A percentile compares a stretch with the other conserved stretches of the same genome.
Evolutionary conservation across 2,797 vertebrate species (phyloP).

Genomic region (Carapus acus): DNA sequence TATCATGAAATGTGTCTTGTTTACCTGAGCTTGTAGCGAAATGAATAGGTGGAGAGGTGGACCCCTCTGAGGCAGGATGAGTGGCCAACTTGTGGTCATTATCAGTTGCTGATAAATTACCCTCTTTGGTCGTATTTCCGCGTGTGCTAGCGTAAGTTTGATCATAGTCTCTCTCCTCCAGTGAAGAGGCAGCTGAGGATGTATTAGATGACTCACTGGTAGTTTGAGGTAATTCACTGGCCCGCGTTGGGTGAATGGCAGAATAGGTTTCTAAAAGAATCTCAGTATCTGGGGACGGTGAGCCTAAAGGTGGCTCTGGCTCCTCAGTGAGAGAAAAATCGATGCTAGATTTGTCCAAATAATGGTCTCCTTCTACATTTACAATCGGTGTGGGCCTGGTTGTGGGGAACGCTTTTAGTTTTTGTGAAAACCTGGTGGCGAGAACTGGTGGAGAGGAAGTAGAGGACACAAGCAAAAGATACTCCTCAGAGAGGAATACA

Average conservation of each 20-base stretch:
- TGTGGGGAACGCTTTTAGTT: slow-evolving; percentile 24
- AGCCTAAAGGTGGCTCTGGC: slow-evolving; percentile 11
- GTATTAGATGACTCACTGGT: slow-evolving; percentile 11
- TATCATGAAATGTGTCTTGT: slow-evolving; percentile 32
- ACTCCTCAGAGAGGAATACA: slow-evolving; percentile 64
- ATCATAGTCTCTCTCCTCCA: slow-evolving; percentile 24
- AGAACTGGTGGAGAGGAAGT: slow-evolving; percentile 36
- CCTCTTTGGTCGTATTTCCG: slow-evolving; percentile 11
- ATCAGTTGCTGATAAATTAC: slow-evolving; percentile 18
- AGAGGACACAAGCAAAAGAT: slow-evolving; percentile 66
- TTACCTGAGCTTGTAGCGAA: slow-evolving; percentile 49
- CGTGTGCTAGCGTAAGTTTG: slow-evolving; percentile 14
- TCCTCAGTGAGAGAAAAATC: too few species aligned
- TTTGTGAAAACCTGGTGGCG: slow-evolving; percentile 33
- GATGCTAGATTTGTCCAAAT: too few species aligned
- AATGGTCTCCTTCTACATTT: too few species aligned
- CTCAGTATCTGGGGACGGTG: slow-evolving; percentile 11
- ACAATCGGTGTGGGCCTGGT: slow-evolving; percentile 27
- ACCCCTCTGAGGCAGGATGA: slow-evolving; percentile 37
- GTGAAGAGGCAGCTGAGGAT: slow-evolving; percentile 12
- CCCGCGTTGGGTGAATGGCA: slow-evolving; percentile 15
- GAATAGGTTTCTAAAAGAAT: slow-evolving; percentile 30
- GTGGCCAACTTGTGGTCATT: slow-evolving; percentile 40
- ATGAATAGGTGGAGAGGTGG: background rate
- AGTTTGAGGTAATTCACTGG: slow-evolving; percentile 42